phyloP scores from a whole-genome alignment of 2,113 vertebrate species.

The Calidris pugnax region DNA sequence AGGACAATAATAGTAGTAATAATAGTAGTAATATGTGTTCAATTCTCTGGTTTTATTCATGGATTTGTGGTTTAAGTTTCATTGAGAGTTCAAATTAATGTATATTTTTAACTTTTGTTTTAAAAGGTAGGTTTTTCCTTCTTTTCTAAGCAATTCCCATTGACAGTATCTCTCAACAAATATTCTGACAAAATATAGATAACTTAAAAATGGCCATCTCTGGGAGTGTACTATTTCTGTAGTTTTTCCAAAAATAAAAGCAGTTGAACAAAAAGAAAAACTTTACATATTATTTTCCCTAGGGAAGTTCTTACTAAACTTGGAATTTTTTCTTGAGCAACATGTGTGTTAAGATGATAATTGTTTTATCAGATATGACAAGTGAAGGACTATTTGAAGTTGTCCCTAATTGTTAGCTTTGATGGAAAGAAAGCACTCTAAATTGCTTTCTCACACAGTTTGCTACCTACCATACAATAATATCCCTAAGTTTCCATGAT shows the following conservation, averaged over 20 bases:
- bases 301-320: neutral
- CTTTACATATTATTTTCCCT: neutral
- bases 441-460: neutral
- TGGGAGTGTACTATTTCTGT: neutral
- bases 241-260: neutral
- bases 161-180: neutral
- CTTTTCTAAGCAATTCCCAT: neutral
- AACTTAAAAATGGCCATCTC: neutral
- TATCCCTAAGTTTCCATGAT: neutral
- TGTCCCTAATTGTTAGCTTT: neutral
- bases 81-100: neutral
- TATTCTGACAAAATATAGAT: neutral
- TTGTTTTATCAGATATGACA: neutral
- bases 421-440: neutral
- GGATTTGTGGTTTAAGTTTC: neutral
- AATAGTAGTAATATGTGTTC: neutral
- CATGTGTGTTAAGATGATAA: neutral
- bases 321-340: neutral
- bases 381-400: neutral
- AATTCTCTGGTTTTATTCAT: neutral
- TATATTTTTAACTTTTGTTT: neutral
- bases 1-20: rapidly evolving
- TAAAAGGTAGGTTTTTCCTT: neutral
- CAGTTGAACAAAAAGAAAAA: neutral
- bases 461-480: neutral